Conservation (phyloP, 2,797 vertebrate genomes). For the Atherinosoma microstoma region DNA sequence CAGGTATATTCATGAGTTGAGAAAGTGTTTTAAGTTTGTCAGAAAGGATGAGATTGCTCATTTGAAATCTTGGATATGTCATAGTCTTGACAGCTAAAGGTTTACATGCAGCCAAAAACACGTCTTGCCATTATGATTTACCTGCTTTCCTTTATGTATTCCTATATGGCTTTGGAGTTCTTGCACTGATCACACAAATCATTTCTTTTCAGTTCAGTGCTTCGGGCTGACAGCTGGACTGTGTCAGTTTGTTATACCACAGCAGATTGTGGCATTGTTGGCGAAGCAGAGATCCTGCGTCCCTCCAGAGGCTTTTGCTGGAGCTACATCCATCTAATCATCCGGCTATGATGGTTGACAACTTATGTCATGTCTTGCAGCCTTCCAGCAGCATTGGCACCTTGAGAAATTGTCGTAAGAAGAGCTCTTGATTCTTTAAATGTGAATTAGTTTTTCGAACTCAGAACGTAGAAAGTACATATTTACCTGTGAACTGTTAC, state of each 20-base stretch:
- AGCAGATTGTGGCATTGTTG: slow-evolving; percentile 7
- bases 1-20: too few relatives aligned
- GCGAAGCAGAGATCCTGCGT: slow-evolving; percentile 12
- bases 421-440: slow-evolving; percentile 22
- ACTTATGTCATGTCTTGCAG: slow-evolving; percentile 1
- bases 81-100: background rate
- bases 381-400: background rate
- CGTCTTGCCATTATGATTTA: background rate
- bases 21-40: background rate
- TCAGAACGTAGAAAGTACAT: slow-evolving; percentile 37
- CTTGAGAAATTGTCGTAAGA: slow-evolving; percentile 24
- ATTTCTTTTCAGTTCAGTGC: background rate
- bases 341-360: slow-evolving; percentile 5
- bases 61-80: background rate
- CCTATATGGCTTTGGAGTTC: background rate
- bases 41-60: background rate
- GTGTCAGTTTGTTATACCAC: background rate
- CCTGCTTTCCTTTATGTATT: background rate
- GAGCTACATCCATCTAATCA: slow-evolving; percentile 22
- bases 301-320: background rate
- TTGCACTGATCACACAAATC: slow-evolving; percentile 7
- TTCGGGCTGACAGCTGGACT: slow-evolving; percentile 5
- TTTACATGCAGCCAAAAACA: background rate
- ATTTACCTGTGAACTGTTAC: slow-evolving; percentile 50
- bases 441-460: slow-evolving; percentile 19